Evolutionary conservation across 1,140 invertebrate species (phyloP).

Genomic region (Dinoponera quadriceps): DNA sequence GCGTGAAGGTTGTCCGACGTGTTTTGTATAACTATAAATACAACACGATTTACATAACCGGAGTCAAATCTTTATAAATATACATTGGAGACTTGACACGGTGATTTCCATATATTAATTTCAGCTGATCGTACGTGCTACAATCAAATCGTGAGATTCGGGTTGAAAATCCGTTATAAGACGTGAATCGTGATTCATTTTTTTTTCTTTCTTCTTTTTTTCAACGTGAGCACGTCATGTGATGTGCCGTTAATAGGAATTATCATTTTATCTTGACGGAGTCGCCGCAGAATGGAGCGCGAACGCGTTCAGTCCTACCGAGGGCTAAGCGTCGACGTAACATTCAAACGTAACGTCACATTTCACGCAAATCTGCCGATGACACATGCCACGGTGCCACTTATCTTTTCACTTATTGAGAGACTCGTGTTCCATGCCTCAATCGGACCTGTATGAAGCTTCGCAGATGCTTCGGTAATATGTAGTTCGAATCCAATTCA

Average conservation of each 20-base stretch:
- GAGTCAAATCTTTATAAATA: not conserved
- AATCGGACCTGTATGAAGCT: conserved; percentile 19
- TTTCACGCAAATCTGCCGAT: not conserved
- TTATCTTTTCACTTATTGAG: conserved; percentile 26
- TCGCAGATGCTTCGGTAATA: conserved; percentile 12
- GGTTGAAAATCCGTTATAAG: not conserved
- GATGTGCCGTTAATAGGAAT: not conserved
- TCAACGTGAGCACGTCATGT: not conserved
- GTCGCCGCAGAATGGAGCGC: not conserved
- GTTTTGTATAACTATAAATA: not conserved
- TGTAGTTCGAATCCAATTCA: conserved; percentile 14
- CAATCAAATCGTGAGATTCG: not conserved
- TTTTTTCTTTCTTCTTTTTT: too few relatives aligned
- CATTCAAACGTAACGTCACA: not conserved
- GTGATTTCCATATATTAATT: not conserved
- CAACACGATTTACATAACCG: not conserved
- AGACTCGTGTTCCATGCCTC: not conserved
- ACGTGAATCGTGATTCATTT: too few relatives aligned
- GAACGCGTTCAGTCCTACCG: not conserved
- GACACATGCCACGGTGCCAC: not conserved
- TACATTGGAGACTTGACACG: not conserved
- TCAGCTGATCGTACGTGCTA: not conserved
- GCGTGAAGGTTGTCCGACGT: not conserved
- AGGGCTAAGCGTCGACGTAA: not conserved
- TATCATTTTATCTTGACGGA: not conserved